Evolutionary conservation across 2,888 invertebrate species (phyloP), one percentile per base, ranked within the genome.

Genomic region (Aspidiotus destructor): DNA sequence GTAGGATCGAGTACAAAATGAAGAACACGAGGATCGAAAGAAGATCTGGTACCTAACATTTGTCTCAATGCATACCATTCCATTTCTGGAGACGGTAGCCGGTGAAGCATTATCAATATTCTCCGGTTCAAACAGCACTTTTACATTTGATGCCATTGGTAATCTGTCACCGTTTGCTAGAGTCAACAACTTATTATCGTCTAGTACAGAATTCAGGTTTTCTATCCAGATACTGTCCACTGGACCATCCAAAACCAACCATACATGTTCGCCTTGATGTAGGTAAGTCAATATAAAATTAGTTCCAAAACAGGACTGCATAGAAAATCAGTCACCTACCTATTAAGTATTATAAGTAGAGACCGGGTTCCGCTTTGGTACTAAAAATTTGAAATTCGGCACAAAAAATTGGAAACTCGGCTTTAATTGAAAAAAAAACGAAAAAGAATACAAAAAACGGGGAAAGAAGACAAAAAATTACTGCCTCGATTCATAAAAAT

Each of bases 181-280:
- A 0, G 96, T 97, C 73, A 97, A 79, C 0, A 94, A 95, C 80
- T 92, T 93, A 76, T 97, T 97, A 75, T 97, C 97, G 77, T 97
- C 97, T 63, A 97, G 80, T 0, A 97, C 97, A 0, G 96, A 96
- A 78, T 97, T 97, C 72, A 97, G 83, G 79, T 97, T 97, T 78
- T 97, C 97, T 73, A 97, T 97, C 97, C 97, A 97, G 73, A 96
- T 94, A 74, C 94, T 92, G 76, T 97, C 97, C 0, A 97, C 96
- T 0, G 96, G 96, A 0, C 97, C 97, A 75, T 97, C 96, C 54
- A 97, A 79, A 0, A 97, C 92, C 60, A 97, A 79, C 97, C 97
- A 97, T 28, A 96, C 85, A 76, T 92, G 84, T 74, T 96, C 96
- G 5, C 83, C 84, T 83, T 73, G n/a, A 73, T 72, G 15, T 17